Conservation (phyloP, 2,888 invertebrate species). For the Diarsia brunnea region DNA sequence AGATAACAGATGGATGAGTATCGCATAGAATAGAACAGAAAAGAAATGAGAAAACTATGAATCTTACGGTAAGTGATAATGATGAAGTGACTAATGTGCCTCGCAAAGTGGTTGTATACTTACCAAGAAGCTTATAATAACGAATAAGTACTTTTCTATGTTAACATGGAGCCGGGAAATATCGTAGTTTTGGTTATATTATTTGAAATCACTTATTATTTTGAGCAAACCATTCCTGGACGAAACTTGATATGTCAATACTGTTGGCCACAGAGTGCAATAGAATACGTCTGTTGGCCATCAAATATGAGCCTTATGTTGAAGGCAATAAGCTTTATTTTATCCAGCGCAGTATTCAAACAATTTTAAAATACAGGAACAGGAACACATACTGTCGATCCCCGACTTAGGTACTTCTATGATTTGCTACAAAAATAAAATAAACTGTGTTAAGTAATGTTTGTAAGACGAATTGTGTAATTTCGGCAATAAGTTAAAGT, state of each 20-base stretch:
- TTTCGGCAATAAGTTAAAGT: background rate
- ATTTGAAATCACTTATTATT: background rate
- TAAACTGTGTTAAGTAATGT: constrained; percentile 30
- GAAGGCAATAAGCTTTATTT: fast-evolving
- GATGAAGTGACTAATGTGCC: background rate
- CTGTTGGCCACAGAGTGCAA: background rate
- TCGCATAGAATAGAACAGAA: too few relatives aligned
- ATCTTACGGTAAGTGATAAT: too few relatives aligned
- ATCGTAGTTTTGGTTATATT: background rate
- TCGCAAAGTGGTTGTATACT: background rate
- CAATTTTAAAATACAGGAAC: too few relatives aligned
- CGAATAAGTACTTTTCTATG: background rate
- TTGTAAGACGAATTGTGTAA: background rate
- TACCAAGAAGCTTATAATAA: background rate
- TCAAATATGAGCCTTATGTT: background rate
- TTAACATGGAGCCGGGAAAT: background rate
- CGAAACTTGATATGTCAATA: constrained; percentile 8
- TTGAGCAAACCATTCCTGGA: constrained; percentile 10
- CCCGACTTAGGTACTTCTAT: background rate
- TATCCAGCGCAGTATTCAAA: background rate
- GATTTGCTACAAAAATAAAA: constrained; percentile 34
- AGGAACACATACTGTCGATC: too few relatives aligned
- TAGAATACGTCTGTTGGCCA: background rate
- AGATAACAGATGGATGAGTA: too few relatives aligned
- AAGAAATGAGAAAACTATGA: too few relatives aligned